Evolutionary conservation across 1,140 invertebrate species (phyloP).

Genomic region (Drosophila persimilis): DNA sequence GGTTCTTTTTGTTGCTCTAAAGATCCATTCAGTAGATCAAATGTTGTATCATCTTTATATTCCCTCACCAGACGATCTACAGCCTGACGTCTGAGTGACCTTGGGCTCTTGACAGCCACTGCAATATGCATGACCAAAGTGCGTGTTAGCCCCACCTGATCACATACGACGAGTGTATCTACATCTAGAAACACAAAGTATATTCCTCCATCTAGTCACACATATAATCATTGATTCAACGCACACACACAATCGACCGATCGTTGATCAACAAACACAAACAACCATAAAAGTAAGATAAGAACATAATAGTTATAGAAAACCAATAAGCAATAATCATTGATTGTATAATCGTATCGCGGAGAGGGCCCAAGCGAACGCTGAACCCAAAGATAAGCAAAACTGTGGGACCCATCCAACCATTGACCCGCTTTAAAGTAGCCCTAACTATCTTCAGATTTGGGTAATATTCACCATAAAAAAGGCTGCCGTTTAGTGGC

Average conservation of each 20-base stretch:
- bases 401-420: too few species aligned
- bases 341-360: slow-evolving; percentile 1
- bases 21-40: too few species aligned
- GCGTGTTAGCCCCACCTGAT: slow-evolving; percentile 27
- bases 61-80: too few species aligned
- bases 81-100: not conserved
- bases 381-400: slow-evolving; percentile 1
- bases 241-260: not conserved
- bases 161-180: slow-evolving; percentile 13
- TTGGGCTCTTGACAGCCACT: slow-evolving; percentile 5
- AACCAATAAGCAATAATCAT: not conserved
- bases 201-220: too few species aligned
- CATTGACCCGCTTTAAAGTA: too few species aligned
- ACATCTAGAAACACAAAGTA: not conserved
- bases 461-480: too few species aligned
- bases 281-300: slow-evolving; percentile 10
- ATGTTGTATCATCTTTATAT: too few species aligned
- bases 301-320: not conserved
- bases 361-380: slow-evolving; percentile 3
- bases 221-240: not conserved
- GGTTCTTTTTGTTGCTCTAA: too few species aligned
- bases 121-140: slow-evolving; percentile 21
- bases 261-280: not conserved
- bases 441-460: too few species aligned
- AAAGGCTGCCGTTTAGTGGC: too few species aligned